These are phyloP conservation scores for Scomberomorus guttatus DNA, from an alignment of 2,797 vertebrate genomes.

Conservation along the genomic window DNA sequence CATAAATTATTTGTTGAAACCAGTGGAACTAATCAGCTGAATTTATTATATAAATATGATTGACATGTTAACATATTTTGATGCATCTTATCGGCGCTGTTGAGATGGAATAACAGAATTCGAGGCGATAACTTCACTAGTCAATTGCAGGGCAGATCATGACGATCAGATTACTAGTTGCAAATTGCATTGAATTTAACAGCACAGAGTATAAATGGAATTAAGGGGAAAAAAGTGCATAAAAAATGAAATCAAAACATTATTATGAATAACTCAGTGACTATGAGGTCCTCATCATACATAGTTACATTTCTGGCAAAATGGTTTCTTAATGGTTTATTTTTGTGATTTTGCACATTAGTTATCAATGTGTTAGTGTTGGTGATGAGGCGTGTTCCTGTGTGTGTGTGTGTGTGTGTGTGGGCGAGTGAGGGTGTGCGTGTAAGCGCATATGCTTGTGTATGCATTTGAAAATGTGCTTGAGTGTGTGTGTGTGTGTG, in stretches of 20 bases:
- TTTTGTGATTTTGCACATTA: conserved; percentile 42
- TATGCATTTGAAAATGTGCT: conserved; percentile 34
- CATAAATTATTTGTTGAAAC: conserved; percentile 63
- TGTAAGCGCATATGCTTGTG: conserved; percentile 31
- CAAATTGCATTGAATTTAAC: conserved; percentile 14
- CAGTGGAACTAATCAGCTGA: conserved; percentile 66
- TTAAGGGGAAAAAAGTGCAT: neutral
- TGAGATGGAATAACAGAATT: conserved; percentile 28
- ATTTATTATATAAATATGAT: conserved; percentile 62
- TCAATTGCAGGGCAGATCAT: conserved; percentile 22
- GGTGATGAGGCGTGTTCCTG: conserved; percentile 52
- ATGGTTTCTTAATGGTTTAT: conserved; percentile 23
- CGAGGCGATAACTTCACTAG: conserved; percentile 28
- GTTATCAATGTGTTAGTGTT: conserved; percentile 46
- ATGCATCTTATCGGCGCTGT: conserved; percentile 35
- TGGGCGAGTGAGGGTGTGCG: neutral
- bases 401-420: conserved; percentile 29
- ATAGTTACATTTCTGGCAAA: conserved; percentile 33
- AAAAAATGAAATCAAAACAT: conserved; percentile 5
- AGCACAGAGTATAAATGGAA: conserved; percentile 1
- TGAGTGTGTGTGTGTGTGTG: conserved; percentile 16
- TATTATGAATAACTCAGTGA: conserved; percentile 17
- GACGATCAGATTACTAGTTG: conserved; percentile 15
- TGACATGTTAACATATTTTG: conserved; percentile 43
- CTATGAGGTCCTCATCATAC: conserved; percentile 13